Evolutionary conservation across 2,888 invertebrate species (phyloP), one percentile per base, ranked within the genome.

Genomic region (Tenthredo amoena): DNA sequence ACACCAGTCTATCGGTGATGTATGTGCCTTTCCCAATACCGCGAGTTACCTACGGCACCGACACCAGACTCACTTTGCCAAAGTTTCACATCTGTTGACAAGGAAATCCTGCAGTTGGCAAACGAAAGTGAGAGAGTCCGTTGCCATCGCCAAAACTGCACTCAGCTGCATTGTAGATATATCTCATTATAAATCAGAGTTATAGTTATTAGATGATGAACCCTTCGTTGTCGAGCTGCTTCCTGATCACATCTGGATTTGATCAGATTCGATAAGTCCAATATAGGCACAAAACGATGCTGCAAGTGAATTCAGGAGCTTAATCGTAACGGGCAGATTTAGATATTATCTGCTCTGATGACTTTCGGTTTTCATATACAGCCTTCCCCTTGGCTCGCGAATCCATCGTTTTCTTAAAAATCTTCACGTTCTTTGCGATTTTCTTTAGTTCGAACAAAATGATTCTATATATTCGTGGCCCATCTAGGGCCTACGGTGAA

Each of bases 1-100:
- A 12, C 40, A 43, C 43, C 50, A 31, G 77, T 81, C 81, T 62
- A 81, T 81, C 37, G 58, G 18, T 81, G 81, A 81, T 58, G 21
- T 21, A 47, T 47, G 40, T 26, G 12, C 68, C 21, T 31, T 68
- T 34, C 26, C 62, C 62, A 26, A 62, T 62, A 62, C 26, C 62
- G 21, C 55, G 55, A 26, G 12, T 62, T 50, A 18, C 50, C 5
- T 50, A 55, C 55, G n/a, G 55, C n/a, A n/a, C 1, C 15, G 68
- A 68, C 68, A 26, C 31, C 34, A 7, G 18, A 26, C 34, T 15
- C 1, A 18, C 68, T 68, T 31, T 68, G 68, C 68, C 68, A 68
- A 68, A 68, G 34, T 34, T 68, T 68, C 18, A 34, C 34, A 34
- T 68, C 68, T 34, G 68, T 34, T 68, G 26, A 34, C 68, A 15